A percentile compares a stretch with the other conserved stretches of the same genome.
These are phyloP conservation scores for Margaritifera margaritifera DNA, from an alignment of 2,888 invertebrate species.

Conservation along the genomic window DNA sequence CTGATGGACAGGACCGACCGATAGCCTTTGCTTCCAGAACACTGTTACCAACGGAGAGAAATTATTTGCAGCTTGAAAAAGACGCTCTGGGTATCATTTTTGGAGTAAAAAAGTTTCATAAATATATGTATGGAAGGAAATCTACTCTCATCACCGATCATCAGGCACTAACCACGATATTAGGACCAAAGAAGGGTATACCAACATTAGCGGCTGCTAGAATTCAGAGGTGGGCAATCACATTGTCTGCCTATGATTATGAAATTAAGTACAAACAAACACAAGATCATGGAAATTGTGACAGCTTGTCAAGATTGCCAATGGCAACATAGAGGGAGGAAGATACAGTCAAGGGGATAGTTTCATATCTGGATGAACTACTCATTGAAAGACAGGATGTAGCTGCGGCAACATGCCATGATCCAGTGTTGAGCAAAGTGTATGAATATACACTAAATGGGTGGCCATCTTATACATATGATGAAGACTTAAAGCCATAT, in stretches of 20 bases:
- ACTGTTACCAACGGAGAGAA: conserved; percentile 68
- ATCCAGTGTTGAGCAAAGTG: conserved; percentile 13
- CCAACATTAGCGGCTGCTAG: conserved; percentile 56
- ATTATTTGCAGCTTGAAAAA: conserved; percentile 68
- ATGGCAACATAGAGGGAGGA: conserved; percentile 10
- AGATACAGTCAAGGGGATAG: background rate
- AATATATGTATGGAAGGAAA: conserved; percentile 67
- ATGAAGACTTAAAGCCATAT: no score
- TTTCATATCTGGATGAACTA: conserved; percentile 9
- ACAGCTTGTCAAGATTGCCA: conserved; percentile 60
- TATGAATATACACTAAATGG: no score
- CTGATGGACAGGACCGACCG: conserved; percentile 20
- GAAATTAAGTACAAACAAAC: conserved; percentile 64
- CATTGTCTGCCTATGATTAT: conserved; percentile 66
- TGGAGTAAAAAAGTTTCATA: conserved; percentile 70
- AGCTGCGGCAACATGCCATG: conserved; percentile 11
- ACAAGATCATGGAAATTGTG: conserved; percentile 64
- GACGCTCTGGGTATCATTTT: conserved; percentile 68
- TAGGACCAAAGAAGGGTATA: no score
- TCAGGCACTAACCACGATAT: conserved; percentile 28
- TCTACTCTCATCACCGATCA: conserved; percentile 72
- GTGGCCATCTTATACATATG: no score
- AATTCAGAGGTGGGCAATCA: conserved; percentile 52
- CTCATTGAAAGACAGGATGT: no score
- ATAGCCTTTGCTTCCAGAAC: conserved; percentile 48